Evolutionary conservation across 2,888 invertebrate genomes (phyloP).

Genomic region (Philonicus albiceps): DNA sequence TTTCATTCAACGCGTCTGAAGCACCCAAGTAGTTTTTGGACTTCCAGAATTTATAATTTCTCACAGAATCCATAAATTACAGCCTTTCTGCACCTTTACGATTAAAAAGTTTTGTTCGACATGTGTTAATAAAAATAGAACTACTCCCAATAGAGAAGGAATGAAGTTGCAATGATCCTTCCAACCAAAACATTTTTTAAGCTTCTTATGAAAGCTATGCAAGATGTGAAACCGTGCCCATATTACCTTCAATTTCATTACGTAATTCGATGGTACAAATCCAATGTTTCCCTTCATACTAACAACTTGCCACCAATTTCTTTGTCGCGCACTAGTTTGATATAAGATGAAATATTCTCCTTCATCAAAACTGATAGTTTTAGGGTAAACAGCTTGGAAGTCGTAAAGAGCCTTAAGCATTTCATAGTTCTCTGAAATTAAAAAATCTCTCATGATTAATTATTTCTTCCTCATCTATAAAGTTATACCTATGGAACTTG

Average conservation of each 20-base stretch:
- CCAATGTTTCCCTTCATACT: constrained; percentile 83
- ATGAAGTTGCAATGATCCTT: background rate
- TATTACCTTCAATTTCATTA: constrained; percentile 77
- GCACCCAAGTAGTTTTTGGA: too few relatives aligned
- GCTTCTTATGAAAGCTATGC: background rate
- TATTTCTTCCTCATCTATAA: background rate
- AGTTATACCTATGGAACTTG: constrained; percentile 13
- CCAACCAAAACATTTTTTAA: background rate
- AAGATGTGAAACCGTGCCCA: background rate
- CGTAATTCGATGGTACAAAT: constrained; percentile 88
- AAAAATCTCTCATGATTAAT: background rate
- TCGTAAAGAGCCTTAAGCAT: constrained; percentile 86
- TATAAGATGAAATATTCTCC: constrained; percentile 83
- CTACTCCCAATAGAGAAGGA: background rate
- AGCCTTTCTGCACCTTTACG: background rate
- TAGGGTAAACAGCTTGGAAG: constrained; percentile 83
- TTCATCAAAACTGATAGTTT: constrained; percentile 81
- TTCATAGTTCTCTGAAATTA: constrained; percentile 74
- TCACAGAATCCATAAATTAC: too few relatives aligned
- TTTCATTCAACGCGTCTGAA: too few relatives aligned
- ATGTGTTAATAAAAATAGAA: background rate
- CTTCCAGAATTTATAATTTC: too few relatives aligned
- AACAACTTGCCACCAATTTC: constrained; percentile 90
- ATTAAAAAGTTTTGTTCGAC: background rate
- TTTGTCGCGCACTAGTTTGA: constrained; percentile 79